A percentile compares a stretch with the other conserved stretches of the same genome.
phyloP scores from a whole-genome alignment of 2,113 vertebrate species.

The Hiodon tergisus region DNA sequence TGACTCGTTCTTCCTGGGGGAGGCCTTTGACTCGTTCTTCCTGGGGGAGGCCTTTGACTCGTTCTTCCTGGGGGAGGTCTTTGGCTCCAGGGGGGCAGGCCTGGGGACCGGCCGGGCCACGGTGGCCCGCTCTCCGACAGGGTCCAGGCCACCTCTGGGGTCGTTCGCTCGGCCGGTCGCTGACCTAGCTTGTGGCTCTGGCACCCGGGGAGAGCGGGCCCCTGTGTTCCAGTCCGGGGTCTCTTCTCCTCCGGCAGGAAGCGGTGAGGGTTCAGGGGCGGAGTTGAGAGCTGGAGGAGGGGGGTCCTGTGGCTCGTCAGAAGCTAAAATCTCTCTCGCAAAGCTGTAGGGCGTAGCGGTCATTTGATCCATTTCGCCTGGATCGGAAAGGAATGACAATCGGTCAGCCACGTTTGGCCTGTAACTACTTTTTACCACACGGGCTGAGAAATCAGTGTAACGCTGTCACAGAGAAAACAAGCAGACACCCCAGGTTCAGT shows the following conservation, averaged over 20 bases:
- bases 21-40: conserved; percentile 14
- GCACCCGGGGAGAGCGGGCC: conserved; percentile 34
- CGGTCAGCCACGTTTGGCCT: too few species aligned
- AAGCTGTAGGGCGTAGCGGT: conserved; percentile 58
- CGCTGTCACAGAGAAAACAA: too few species aligned
- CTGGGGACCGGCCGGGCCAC: background rate
- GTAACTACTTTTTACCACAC: background rate
- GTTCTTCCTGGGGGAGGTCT: too few species aligned
- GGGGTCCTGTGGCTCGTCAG: conserved; percentile 58
- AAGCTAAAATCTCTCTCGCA: conserved; percentile 37
- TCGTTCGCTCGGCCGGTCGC: conserved; percentile 44
- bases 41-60: too few species aligned
- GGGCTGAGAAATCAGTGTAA: too few species aligned
- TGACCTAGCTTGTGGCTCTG: conserved; percentile 40
- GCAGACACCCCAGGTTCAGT: too few species aligned
- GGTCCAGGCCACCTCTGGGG: conserved; percentile 39
- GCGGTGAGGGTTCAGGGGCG: conserved; percentile 47
- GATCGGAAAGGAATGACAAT: conserved; percentile 9
- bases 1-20: conserved; percentile 43
- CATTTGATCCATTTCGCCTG: conserved; percentile 61
- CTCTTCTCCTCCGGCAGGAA: conserved; percentile 55
- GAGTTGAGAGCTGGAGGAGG: conserved; percentile 55
- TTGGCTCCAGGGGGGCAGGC: background rate
- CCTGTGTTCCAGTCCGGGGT: conserved; percentile 45
- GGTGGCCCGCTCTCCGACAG: conserved; percentile 16